Evolutionary conservation across 1,140 invertebrate species (phyloP).

Genomic region (Octopus sinensis): DNA sequence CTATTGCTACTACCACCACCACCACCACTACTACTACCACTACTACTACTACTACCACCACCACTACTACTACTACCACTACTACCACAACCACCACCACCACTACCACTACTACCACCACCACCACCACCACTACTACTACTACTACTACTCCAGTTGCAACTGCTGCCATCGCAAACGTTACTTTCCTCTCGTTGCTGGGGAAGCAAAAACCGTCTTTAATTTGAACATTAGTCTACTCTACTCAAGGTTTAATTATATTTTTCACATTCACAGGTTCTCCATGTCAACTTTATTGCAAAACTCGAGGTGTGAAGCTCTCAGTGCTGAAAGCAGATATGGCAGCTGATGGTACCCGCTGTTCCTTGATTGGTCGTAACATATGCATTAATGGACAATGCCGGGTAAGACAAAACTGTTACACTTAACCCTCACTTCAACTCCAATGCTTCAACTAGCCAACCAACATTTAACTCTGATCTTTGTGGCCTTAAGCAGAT

Average conservation of each 20-base stretch:
- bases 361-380: slow-evolving; percentile 71
- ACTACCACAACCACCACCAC: neutral
- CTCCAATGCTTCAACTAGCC: too few relatives aligned
- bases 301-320: slow-evolving; percentile 69
- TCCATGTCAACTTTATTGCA: slow-evolving; percentile 83
- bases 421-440: too few relatives aligned
- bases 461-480: too few relatives aligned
- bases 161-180: too few relatives aligned
- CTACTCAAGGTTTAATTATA: neutral
- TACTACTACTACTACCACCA: neutral
- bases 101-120: neutral
- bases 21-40: neutral
- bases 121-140: neutral
- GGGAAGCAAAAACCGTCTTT: too few relatives aligned
- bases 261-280: slow-evolving; percentile 61
- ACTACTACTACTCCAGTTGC: neutral
- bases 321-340: slow-evolving; percentile 80
- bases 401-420: slow-evolving; percentile 56
- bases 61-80: neutral
- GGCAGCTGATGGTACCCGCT: slow-evolving; percentile 84
- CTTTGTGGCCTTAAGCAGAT: too few relatives aligned
- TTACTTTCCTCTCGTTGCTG: too few relatives aligned
- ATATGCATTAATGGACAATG: slow-evolving; percentile 84
- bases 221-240: too few relatives aligned
- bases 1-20: neutral